phyloP scores from a whole-genome alignment of 2,888 invertebrate species.

The Coenonympha arcania region DNA sequence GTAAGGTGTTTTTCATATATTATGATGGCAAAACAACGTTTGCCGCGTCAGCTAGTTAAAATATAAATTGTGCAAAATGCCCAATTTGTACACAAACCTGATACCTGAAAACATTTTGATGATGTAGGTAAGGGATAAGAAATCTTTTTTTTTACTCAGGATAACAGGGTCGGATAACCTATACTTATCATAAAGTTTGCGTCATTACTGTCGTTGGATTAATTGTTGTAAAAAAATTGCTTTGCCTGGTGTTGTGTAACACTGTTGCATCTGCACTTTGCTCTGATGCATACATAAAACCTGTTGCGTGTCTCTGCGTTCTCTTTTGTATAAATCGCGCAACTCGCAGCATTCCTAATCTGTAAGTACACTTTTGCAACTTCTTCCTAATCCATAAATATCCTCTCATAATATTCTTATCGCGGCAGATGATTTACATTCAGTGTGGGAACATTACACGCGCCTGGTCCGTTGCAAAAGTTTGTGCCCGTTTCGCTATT shows the following conservation, averaged over 20 bases:
- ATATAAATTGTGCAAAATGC: too few relatives aligned
- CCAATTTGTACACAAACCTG: too few relatives aligned
- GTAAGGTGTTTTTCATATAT: too few relatives aligned
- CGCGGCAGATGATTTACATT: constrained; percentile 3
- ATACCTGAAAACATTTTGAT: too few relatives aligned
- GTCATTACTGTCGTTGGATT: too few relatives aligned
- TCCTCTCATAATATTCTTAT: constrained; percentile 13
- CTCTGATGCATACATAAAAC: constrained; percentile 45
- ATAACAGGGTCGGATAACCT: too few relatives aligned
- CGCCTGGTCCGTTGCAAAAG: constrained; percentile 10
- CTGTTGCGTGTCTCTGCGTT: constrained; percentile 41
- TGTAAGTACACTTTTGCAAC: constrained; percentile 7
- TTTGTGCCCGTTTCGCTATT: constrained; percentile 5
- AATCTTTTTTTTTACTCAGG: too few relatives aligned
- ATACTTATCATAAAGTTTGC: too few relatives aligned
- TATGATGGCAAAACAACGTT: too few relatives aligned
- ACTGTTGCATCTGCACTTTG: constrained; percentile 40
- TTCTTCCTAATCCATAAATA: constrained; percentile 21
- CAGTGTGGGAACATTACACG: constrained; percentile 2
- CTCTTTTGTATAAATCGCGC: constrained; percentile 20
- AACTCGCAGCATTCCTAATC: background rate
- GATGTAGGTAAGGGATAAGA: too few relatives aligned
- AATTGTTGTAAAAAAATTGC: too few relatives aligned
- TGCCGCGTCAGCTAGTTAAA: too few relatives aligned
- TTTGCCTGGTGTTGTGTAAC: constrained; percentile 40